These are phyloP conservation scores for Adelges cooleyi DNA, from an alignment of 1,140 invertebrate genomes.

Conservation along the genomic window DNA sequence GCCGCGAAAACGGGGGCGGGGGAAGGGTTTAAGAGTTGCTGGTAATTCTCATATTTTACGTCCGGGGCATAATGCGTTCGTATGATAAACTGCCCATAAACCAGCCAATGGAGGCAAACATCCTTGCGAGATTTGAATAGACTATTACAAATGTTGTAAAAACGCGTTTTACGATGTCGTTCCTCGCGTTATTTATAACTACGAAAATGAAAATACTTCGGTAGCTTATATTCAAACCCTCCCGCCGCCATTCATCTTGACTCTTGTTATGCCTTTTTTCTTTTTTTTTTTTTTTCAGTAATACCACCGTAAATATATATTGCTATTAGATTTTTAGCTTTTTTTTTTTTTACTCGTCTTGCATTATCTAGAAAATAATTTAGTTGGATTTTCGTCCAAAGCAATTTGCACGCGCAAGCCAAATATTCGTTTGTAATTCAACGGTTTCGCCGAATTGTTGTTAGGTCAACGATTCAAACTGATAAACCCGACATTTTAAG, in stretches of 20 bases:
- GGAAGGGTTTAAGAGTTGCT: not conserved
- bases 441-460: no score
- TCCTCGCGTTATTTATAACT: slow-evolving; percentile 13
- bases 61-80: not conserved
- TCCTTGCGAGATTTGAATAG: slow-evolving; percentile 6
- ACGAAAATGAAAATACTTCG: slow-evolving; percentile 16
- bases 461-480: no score
- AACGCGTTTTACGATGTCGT: slow-evolving; percentile 17
- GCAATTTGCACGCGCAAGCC: no score
- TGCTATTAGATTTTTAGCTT: no score
- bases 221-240: slow-evolving; percentile 3
- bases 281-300: slow-evolving; percentile 5
- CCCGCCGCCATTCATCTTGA: not conserved
- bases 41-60: slow-evolving; percentile 18
- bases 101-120: not conserved
- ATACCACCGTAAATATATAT: no score
- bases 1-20: not conserved
- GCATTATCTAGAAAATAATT: no score
- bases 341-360: no score
- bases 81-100: slow-evolving; percentile 12
- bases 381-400: no score
- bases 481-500: no score
- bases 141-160: slow-evolving; percentile 15
- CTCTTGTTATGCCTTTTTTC: not conserved
- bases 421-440: no score